phyloP scores from a whole-genome alignment of 2,888 invertebrate genomes.

The Amphipyra berbera region DNA sequence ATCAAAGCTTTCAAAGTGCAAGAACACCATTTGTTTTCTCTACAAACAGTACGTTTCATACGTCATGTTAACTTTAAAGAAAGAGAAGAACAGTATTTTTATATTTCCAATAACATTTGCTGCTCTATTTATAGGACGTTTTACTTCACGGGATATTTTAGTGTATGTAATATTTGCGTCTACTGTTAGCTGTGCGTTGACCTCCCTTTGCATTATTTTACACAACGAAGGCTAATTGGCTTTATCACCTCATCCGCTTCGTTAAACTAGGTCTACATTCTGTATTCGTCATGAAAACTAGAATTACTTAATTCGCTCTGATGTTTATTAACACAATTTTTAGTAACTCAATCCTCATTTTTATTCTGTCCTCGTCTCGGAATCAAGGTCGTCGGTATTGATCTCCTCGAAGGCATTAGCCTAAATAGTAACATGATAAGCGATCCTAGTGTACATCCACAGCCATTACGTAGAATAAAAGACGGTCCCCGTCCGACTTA shows the following conservation, averaged over 20 bases:
- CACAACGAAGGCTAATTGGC: conserved; percentile 62
- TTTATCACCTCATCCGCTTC: conserved; percentile 61
- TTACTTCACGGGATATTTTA: conserved; percentile 50
- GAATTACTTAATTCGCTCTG: conserved; percentile 41
- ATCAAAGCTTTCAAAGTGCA: conserved; percentile 51
- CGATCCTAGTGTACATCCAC: conserved; percentile 64
- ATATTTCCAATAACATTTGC: conserved; percentile 58
- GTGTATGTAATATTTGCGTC: conserved; percentile 44
- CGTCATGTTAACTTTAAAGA: conserved; percentile 53
- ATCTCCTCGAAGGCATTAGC: conserved; percentile 58
- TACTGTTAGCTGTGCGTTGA: conserved; percentile 48
- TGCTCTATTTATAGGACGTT: conserved; percentile 44
- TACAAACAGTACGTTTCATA: conserved; percentile 41
- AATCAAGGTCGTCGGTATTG: conserved; percentile 57
- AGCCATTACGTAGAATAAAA: conserved; percentile 71
- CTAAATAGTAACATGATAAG: conserved; percentile 68
- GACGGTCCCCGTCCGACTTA: conserved; percentile 70
- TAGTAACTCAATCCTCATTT: conserved; percentile 26
- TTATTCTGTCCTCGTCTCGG: conserved; percentile 42
- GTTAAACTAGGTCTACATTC: conserved; percentile 40
- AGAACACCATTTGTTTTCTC: conserved; percentile 55
- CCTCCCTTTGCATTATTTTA: conserved; percentile 57
- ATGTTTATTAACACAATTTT: conserved; percentile 46
- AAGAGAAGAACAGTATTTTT: conserved; percentile 57
- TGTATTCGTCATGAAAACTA: conserved; percentile 40